Evolutionary conservation across 2,797 vertebrate genomes (phyloP).

Genomic region (Characodon lateralis): DNA sequence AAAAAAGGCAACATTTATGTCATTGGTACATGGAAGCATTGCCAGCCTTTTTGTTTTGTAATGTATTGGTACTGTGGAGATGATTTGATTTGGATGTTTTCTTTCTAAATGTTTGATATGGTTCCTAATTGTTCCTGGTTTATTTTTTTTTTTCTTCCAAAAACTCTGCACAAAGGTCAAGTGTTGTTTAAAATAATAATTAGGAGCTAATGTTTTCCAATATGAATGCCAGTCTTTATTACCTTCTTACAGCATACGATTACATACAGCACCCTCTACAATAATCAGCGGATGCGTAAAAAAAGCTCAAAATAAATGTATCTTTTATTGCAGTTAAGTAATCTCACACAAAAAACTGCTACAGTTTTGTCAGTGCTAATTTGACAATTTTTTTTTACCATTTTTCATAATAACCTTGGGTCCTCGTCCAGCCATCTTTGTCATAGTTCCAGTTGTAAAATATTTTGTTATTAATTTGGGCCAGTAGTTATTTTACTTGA

Average conservation of each 20-base stretch:
- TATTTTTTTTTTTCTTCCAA: constrained; percentile 28
- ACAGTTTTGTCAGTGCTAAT: no score
- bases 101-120: constrained; percentile 66
- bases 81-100: constrained; percentile 57
- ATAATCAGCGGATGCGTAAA: neutral
- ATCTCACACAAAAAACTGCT: neutral
- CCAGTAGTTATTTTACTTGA: neutral
- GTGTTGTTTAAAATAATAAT: constrained; percentile 67
- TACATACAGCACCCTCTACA: neutral
- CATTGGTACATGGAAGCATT: constrained; percentile 61
- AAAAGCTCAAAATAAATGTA: constrained; percentile 3
- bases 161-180: constrained; percentile 75
- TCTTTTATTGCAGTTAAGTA: neutral
- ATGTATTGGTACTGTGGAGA: constrained; percentile 75
- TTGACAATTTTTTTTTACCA: no score
- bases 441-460: neutral
- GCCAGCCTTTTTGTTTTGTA: constrained; percentile 73
- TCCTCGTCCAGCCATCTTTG: neutral
- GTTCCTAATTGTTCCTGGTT: constrained; percentile 45
- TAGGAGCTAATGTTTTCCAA: constrained; percentile 27
- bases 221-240: constrained; percentile 38
- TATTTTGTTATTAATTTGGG: neutral
- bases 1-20: constrained; percentile 53
- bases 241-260: constrained; percentile 33
- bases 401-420: neutral